Evolutionary conservation across 2,113 vertebrate species (phyloP).

Genomic region (Tiliqua scincoides): DNA sequence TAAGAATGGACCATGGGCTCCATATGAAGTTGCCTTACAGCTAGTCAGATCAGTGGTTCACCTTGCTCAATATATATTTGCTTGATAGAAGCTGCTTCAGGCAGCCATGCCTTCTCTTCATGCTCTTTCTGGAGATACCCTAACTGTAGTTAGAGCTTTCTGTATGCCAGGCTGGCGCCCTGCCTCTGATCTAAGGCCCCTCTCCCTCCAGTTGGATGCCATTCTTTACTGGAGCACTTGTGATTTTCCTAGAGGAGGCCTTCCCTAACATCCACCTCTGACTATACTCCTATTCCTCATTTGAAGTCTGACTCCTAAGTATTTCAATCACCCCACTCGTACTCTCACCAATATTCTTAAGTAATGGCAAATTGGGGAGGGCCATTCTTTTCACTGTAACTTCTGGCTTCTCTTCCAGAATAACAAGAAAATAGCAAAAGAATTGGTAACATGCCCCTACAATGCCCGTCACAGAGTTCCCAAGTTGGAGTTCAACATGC

Average conservation of each 20-base stretch:
- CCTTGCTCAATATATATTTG: no score
- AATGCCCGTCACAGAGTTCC: constrained; percentile 83
- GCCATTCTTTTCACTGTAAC: no score
- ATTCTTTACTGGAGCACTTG: not conserved
- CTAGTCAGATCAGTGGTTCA: no score
- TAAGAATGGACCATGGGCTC: not conserved
- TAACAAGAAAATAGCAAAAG: constrained; percentile 75
- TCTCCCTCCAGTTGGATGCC: not conserved
- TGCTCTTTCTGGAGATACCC: no score
- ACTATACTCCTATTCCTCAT: not conserved
- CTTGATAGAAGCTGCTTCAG: no score
- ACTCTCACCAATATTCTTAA: not conserved
- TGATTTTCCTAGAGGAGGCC: not conserved
- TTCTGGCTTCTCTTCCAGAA: constrained; percentile 65
- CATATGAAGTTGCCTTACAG: no score
- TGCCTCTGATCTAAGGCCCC: no score
- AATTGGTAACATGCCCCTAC: constrained; percentile 81
- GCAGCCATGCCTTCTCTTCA: no score
- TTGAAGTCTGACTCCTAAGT: not conserved
- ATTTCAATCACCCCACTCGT: not conserved
- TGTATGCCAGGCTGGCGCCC: no score
- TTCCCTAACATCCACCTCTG: not conserved
- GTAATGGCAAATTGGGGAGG: not conserved
- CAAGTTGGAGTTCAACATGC: constrained; percentile 69
- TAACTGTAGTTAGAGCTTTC: no score